Base-by-base conservation (phyloP, 1,140 invertebrate species). In the Bombus fervidus region DNA sequence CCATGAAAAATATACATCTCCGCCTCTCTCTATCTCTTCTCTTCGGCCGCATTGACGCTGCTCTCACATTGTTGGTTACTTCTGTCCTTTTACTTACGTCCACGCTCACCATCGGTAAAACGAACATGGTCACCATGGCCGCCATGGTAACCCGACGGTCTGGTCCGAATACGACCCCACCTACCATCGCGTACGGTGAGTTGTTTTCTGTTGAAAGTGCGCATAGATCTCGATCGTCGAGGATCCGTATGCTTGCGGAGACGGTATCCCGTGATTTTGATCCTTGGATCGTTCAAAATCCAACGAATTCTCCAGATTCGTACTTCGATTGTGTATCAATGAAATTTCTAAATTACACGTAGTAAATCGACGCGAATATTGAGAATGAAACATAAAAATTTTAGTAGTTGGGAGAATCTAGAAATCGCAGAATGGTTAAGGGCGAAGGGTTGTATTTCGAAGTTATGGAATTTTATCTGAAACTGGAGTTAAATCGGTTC, bases 51-150 rank as follows among this genome's bases (percentile, higher is more conserved):
- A 93, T 94, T 94, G 93, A 94, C 88, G 94, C 94, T 95, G 94
- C 92, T 95, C 94, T 95, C 92, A 95, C 94, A 94, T 94, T 95
- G 91, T 91, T 95, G 95, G 94, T 94, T 95, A 95, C 95, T 95
- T 95, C 94, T 95, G 94, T 95, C 94, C 94, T 94, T 95, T 94
- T 93, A 94, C 91, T 95, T 89, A 95, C 93, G 93, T 92, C 92
- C 92, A 91, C 92, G 91, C 91, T 89, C 92, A 91, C 91, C 93
- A 92, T 92, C 93, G 89, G 91, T 91, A 91, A 90, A 90, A 87
- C 91, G 90, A 93, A 90, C 87, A 87, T 86, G 87, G 85, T 77
- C 89, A 87, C 86, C 90, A 93, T 93, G 89, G 88, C 91, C 92
- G 83, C 93, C 93, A 92, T 92, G 92, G 92, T 94, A 92, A 93